Base-by-base conservation (phyloP, 53 echinoderm and acorn worm genomes). In the Temnopleurus reevesii region DNA sequence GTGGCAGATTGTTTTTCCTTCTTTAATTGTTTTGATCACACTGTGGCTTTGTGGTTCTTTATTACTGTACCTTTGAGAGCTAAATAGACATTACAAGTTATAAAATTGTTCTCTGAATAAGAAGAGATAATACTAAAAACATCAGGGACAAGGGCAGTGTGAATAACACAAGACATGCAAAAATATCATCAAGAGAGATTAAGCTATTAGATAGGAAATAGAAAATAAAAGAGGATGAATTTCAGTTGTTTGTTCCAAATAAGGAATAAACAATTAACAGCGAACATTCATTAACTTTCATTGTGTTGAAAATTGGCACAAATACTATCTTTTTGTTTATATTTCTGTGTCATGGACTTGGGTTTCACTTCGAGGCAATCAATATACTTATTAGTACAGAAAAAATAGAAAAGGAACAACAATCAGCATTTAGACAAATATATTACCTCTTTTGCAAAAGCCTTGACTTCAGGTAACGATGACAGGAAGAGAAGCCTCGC, bases 401-500 rank as follows among this genome's bases (percentile, higher is more conserved):
- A 4, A 21, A 21, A 19, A 55, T 55, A 55, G 55, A 55, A 55
- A 17, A 55, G 23, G 64, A 21, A 65, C 13, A 65, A 4, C 1
- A 31, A 65, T 6, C 0, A 35, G 19, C 77, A 77, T 77, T 15
- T 18, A 34, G 2, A 59, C 26, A 17, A 18, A 63, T 8, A 54
- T 10, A 81, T 93, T 41, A 95, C 97, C 94, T 95, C 93, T 81
- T 89, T 71, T 1, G 84, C 95, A 85, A 94, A 97, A 23, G 60
- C 93, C 56, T 92, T 97, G 79, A 95, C 91, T 29, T 95, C 94
- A 5, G 87, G 81, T 8, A 89, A 77, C 18, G 84, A 77, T 27
- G 79, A 90, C 57, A 95, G 90, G 91, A 97, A 97, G 41, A 97
- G 92, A 57, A 97, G 94, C 13, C 97, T 90, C 30, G 95, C 89